Conservation (phyloP, 2,888 invertebrate genomes). For the Drosophila limbata region DNA sequence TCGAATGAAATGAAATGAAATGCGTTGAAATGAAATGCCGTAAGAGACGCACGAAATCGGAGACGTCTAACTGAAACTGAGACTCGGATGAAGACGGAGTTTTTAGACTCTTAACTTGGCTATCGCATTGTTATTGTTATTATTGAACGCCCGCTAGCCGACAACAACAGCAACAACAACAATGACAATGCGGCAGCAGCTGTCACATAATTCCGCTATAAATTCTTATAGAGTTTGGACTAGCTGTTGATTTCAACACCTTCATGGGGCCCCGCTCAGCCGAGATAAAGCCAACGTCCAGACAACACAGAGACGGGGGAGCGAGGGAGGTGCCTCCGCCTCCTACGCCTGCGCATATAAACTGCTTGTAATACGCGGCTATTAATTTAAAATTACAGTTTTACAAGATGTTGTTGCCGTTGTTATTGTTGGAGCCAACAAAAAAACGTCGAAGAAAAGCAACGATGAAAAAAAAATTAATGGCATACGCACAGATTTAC, state of each 20-base stretch:
- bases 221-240: constrained; percentile 78
- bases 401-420: constrained; percentile 67
- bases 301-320: neutral
- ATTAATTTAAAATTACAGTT: constrained; percentile 81
- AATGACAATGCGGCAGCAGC: constrained; percentile 64
- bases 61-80: constrained; percentile 47
- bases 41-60: constrained; percentile 53
- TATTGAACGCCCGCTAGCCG: constrained; percentile 59
- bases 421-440: constrained; percentile 12
- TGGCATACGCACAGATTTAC: constrained; percentile 81
- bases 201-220: constrained; percentile 83
- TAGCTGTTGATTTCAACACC: constrained; percentile 83
- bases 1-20: constrained; percentile 59
- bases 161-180: constrained; percentile 38
- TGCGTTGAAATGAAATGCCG: constrained; percentile 66
- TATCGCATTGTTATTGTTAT: constrained; percentile 61
- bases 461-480: constrained; percentile 61
- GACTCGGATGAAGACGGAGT: constrained; percentile 10
- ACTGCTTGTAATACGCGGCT: constrained; percentile 81
- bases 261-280: constrained; percentile 55
- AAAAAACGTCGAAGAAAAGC: constrained; percentile 34
- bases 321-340: constrained; percentile 43
- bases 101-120: constrained; percentile 31
- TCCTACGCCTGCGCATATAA: constrained; percentile 80
- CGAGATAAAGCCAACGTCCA: constrained; percentile 49